Conservation (phyloP, 2,797 vertebrate genomes). For the Falco cherrug region DNA sequence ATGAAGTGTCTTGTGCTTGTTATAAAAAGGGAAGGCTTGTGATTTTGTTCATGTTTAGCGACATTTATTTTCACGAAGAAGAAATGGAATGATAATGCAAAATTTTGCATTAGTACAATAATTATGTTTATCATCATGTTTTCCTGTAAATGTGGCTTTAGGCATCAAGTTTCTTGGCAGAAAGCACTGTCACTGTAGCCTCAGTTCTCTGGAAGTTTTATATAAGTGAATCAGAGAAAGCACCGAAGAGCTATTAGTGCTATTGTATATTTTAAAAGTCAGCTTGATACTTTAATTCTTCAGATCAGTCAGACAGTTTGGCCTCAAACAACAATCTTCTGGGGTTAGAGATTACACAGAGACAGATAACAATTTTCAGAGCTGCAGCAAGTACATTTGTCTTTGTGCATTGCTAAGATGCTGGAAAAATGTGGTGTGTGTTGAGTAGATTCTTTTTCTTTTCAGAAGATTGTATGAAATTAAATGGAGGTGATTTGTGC, state of each 20-base stretch:
- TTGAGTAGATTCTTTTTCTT: not conserved
- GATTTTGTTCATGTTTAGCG: not conserved
- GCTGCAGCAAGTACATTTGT: not conserved
- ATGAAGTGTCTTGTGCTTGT: not conserved
- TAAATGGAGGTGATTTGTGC: not conserved
- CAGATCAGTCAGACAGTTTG: not conserved
- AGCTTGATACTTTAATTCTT: not conserved
- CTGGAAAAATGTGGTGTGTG: not conserved
- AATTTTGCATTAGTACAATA: not conserved
- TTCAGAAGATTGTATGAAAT: not conserved
- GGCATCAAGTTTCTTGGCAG: slow-evolving; percentile 24
- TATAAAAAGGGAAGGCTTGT: not conserved
- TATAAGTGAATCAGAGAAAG: not conserved
- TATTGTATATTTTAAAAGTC: not conserved
- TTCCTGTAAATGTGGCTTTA: slow-evolving; percentile 43
- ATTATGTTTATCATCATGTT: not conserved
- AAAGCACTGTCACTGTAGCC: not conserved
- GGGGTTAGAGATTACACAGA: not conserved
- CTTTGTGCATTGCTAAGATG: not conserved
- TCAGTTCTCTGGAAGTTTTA: not conserved
- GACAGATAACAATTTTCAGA: not conserved
- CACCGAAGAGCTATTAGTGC: not conserved
- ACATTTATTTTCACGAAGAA: not conserved
- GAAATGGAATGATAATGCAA: not conserved
- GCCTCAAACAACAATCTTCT: not conserved